These are phyloP conservation scores for Autographa pulchrina DNA, from an alignment of 2,888 invertebrate species.

Conservation along the genomic window DNA sequence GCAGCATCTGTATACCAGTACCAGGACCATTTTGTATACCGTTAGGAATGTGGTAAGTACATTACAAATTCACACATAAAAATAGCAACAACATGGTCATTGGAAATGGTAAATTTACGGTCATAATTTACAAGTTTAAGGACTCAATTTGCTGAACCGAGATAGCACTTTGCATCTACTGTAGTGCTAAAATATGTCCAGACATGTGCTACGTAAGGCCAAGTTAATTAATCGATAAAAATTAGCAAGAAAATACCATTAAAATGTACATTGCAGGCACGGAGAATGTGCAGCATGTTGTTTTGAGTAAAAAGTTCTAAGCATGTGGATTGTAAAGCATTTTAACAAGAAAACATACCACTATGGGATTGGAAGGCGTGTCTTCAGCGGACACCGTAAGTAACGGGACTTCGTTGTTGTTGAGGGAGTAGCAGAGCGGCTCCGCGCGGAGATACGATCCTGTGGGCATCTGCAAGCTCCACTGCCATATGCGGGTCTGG, in stretches of 20 bases:
- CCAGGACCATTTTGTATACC: not conserved
- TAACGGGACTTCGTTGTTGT: constrained; percentile 93
- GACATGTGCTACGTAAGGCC: constrained; percentile 18
- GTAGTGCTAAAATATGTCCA: not conserved
- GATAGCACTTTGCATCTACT: constrained; percentile 3
- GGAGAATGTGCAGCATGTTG: constrained; percentile 33
- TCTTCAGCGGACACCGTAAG: constrained; percentile 93
- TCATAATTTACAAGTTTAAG: constrained; percentile 20
- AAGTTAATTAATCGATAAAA: constrained; percentile 55
- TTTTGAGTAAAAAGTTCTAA: constrained; percentile 25
- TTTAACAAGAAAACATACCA: constrained; percentile 75
- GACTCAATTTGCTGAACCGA: constrained; percentile 23
- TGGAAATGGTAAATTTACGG: constrained; percentile 7
- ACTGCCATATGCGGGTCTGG: constrained; percentile 91
- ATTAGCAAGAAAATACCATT: constrained; percentile 51
- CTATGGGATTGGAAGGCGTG: constrained; percentile 86
- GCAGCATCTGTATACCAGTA: not conserved
- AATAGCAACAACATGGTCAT: constrained; percentile 11
- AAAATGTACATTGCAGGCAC: constrained; percentile 34
- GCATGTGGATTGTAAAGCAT: constrained; percentile 26
- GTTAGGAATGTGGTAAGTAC: constrained; percentile 34
- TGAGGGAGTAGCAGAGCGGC: constrained; percentile 92
- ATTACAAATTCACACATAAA: constrained; percentile 19
- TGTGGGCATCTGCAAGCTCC: constrained; percentile 83
- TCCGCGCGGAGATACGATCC: constrained; percentile 91